Evolutionary conservation across 2,113 vertebrate genomes (phyloP).

Genomic region (Ictidomys tridecemlineatus): DNA sequence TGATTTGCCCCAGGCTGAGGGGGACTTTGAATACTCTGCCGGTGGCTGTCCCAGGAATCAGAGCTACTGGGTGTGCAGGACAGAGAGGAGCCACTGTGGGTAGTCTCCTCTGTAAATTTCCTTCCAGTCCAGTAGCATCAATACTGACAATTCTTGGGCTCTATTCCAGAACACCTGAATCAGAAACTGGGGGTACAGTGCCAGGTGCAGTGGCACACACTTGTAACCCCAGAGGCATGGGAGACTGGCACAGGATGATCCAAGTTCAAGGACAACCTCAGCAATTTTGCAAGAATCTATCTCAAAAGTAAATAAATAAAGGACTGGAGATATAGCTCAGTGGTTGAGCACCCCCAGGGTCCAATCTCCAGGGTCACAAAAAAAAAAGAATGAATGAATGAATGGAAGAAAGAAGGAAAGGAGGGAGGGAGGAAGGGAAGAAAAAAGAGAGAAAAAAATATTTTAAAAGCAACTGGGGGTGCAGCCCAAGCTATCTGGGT

Average conservation of each 20-base stretch:
- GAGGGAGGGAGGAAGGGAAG: no score
- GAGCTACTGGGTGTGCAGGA: fast-evolving
- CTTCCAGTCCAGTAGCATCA: not conserved
- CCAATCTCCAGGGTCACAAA: not conserved
- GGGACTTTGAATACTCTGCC: not conserved
- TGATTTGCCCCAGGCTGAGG: not conserved
- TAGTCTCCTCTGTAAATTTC: not conserved
- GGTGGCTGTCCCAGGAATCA: not conserved
- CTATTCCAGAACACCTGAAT: not conserved
- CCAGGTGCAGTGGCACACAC: not conserved
- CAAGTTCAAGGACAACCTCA: not conserved
- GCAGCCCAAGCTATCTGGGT: not conserved
- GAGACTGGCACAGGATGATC: not conserved
- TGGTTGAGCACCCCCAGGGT: not conserved
- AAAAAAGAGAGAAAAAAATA: no score
- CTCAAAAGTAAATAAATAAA: not conserved
- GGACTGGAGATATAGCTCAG: not conserved
- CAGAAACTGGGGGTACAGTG: not conserved
- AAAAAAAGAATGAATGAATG: not conserved
- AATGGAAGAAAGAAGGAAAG: no score
- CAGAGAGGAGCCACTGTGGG: not conserved
- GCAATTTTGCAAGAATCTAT: not conserved
- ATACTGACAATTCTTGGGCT: not conserved
- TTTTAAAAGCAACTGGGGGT: not conserved
- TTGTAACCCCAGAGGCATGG: not conserved